Base-by-base conservation (phyloP, 2,797 vertebrate genomes). In the Leptodactylus fallax region DNA sequence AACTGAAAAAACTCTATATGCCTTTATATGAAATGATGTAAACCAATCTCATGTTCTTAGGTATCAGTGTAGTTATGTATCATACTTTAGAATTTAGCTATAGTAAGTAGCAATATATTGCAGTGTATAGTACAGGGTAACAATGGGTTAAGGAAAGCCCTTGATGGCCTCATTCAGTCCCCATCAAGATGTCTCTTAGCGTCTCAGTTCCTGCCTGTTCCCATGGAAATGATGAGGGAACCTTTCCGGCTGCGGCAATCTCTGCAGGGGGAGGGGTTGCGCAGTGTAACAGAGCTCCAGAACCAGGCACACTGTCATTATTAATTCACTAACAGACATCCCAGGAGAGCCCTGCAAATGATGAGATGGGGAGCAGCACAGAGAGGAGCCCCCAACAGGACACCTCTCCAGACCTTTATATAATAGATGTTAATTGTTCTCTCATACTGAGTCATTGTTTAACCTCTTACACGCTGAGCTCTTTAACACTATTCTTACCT, bases 151-250 rank as follows among this genome's bases (percentile, higher is more conserved):
- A 89, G 79, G 83, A 89, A 81, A 81, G 83, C 79, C 67, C 87
- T 85, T 89, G 87, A 85, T 85, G 83, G 87, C 83, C 87, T 89
- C 87, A 89, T 89, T 89, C 83, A 89, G 87, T 85, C 83, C 83
- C 87, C 87, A 89, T 89, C 87, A 89, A 89, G 83, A 85, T 85
- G 79, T 89, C 87, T 89, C 87, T 85, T 89, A 89, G 87, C 83
- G 87, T 89, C 87, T 89, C 87, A 81, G 83, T 85, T 89, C 79
- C 87, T 89, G 87, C 83, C 87, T 85, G 87, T 89, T 89, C 79
- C 87, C 87, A 89, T 89, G 87, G 87, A 89, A 85, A 89, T 85
- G 79, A 89, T 85, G 84, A 89, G 87, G 87, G 78, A 89, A 89
- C 87, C 87, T 89, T 88, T 88, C 87, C 83, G 87, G 87, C 83